Evolutionary conservation across 2,888 invertebrate genomes (phyloP), one percentile per base, ranked within the genome.

Genomic region (Tachina lurida): DNA sequence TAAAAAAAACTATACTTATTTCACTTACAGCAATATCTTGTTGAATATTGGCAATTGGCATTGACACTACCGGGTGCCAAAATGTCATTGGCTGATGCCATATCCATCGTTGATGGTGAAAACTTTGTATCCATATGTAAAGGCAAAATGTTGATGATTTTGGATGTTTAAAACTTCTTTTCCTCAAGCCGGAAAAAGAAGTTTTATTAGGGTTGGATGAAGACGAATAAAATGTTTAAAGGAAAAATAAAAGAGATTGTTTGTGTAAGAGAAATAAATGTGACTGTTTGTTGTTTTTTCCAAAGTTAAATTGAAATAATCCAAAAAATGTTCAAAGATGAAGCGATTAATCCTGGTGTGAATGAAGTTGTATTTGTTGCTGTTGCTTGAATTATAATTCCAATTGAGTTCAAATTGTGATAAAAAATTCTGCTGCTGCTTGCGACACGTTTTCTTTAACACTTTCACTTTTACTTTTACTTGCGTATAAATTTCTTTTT

Each of bases 1-100:
- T 74, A 75, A 79, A 68, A 54, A 43, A 49, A 22, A 17, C 31
- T 17, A 45, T 10, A 62, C 43, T 56, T 67, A 7, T 52, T 70
- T 10, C 87, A 92, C 93, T 93, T 93, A 93, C 93, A 93, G 89
- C 93, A 93, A 90, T 93, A 93, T 89, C 93, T 89, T 62, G 93
- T 93, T 75, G 93, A 92, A 88, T 93, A 93, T 89, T 93, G 93
- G 87, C 93, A 93, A 89, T 93, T 93, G 62, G 86, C 86, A 88
- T 91, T 91, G 89, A 91, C 91, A 90, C 68, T 89, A 87, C 89
- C 90, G 85, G 91, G 91, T 88, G 90, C 90, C 91, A 91, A 89
- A 86, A 91, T 91, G 88, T 91, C 91, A 88, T 90, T 91, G 90
- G 89, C 91, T 87, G 91, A 90, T 89, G 91, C 91, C 89, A 91